A percentile compares a stretch with the other conserved stretches of the same genome.
These are phyloP conservation scores for Tipula lateralis DNA, from an alignment of 2,888 invertebrate species.

Conservation along the genomic window DNA sequence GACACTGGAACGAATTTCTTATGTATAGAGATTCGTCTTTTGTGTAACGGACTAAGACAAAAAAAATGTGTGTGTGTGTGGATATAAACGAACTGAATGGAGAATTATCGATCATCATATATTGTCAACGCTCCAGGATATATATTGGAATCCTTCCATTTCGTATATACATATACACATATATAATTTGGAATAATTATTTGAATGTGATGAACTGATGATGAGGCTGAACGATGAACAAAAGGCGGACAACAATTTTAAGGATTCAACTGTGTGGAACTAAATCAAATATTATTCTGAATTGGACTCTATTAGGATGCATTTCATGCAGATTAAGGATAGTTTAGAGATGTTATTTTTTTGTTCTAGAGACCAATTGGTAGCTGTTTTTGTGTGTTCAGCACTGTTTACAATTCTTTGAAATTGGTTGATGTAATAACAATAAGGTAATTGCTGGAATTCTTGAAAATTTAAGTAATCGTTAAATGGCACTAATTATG, in stretches of 20 bases:
- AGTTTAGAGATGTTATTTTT: not conserved
- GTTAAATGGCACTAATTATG: too few species aligned
- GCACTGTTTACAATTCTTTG: not conserved
- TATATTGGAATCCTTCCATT: not conserved
- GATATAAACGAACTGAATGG: not conserved
- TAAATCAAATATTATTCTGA: not conserved
- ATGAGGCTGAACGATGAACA: not conserved
- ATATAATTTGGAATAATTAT: not conserved
- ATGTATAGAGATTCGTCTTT: not conserved
- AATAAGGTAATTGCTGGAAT: not conserved
- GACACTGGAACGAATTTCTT: conserved; percentile 9
- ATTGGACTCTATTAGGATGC: not conserved
- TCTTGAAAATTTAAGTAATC: too few species aligned
- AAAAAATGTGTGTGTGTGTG: not conserved
- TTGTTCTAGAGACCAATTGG: not conserved
- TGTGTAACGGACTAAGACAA: not conserved
- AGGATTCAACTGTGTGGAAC: conserved; percentile 1
- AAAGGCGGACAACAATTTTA: not conserved
- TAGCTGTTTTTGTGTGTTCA: not conserved
- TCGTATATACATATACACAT: not conserved
- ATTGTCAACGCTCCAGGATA: conserved; percentile 19
- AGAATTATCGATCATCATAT: not conserved
- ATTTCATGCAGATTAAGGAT: not conserved
- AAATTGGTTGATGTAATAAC: not conserved
- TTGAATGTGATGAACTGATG: not conserved